These are phyloP conservation scores for Mycteria americana DNA, from an alignment of 2,797 vertebrate species.

Conservation along the genomic window DNA sequence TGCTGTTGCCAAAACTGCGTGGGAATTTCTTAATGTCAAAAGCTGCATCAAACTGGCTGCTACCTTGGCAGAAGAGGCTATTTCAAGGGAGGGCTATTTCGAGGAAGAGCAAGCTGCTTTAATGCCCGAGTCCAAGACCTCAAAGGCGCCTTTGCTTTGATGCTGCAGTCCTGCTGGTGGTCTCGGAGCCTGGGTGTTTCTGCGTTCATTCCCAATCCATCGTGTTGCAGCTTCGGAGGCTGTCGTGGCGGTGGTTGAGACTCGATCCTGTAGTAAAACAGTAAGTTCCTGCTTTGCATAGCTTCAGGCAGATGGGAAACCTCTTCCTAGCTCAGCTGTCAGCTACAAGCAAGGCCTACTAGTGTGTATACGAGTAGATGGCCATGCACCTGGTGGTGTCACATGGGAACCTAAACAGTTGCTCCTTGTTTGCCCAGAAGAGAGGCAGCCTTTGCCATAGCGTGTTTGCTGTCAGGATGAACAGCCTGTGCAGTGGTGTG, in stretches of 20 bases:
- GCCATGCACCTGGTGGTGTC: accelerated
- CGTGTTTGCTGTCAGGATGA: not conserved
- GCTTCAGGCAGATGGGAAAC: not conserved
- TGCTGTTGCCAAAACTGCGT: not conserved
- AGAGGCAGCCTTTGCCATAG: not conserved
- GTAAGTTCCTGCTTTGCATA: not conserved
- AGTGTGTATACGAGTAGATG: not conserved
- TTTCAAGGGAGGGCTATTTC: not conserved
- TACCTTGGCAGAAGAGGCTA: not conserved
- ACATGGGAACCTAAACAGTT: not conserved
- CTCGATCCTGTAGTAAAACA: not conserved
- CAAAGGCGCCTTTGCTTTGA: not conserved
- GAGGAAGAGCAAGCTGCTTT: not conserved
- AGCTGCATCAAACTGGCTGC: not conserved
- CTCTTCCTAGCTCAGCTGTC: not conserved
- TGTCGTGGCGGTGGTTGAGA: not conserved
- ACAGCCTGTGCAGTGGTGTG: not conserved
- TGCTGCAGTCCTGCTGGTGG: not conserved
- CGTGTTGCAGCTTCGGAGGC: not conserved
- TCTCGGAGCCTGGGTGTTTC: not conserved
- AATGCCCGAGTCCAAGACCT: not conserved
- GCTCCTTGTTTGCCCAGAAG: not conserved
- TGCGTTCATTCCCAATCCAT: not conserved
- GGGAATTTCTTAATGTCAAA: not conserved
- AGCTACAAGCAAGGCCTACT: not conserved